A percentile compares a stretch with the other conserved stretches of the same genome.
These are phyloP conservation scores for Saturnia japonica DNA, from an alignment of 2,888 invertebrate species.

Conservation along the genomic window DNA sequence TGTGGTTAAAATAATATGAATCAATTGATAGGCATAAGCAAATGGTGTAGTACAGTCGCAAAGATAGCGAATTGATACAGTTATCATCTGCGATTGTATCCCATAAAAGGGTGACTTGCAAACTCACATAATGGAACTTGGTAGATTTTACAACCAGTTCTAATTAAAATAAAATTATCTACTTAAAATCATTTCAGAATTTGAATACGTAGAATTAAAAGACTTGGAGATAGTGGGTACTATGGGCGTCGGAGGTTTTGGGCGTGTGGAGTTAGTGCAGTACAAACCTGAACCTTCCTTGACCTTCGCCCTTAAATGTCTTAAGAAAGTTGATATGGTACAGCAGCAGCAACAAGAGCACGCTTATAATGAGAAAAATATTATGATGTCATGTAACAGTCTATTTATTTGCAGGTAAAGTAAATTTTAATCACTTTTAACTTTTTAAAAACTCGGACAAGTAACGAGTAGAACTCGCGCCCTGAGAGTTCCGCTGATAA, in stretches of 20 bases:
- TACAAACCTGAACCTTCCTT: constrained; percentile 79
- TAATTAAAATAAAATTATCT: constrained; percentile 7
- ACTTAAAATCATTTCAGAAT: constrained; percentile 65
- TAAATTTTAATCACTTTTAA: background rate
- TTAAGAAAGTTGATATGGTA: constrained; percentile 94
- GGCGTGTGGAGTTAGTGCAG: constrained; percentile 90
- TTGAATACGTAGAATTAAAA: constrained; percentile 86
- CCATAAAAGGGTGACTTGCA: too few relatives aligned
- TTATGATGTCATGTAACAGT: constrained; percentile 90
- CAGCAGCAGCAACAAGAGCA: constrained; percentile 95
- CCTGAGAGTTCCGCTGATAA: too few relatives aligned
- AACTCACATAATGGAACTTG: background rate
- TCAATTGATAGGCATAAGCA: too few relatives aligned
- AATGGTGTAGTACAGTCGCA: too few relatives aligned
- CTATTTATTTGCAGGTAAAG: constrained; percentile 89
- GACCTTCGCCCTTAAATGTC: constrained; percentile 92
- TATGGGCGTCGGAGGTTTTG: constrained; percentile 96
- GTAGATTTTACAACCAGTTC: too few relatives aligned
- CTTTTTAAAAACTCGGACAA: too few relatives aligned
- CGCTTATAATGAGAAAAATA: constrained; percentile 92
- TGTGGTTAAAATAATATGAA: too few relatives aligned
- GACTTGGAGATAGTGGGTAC: constrained; percentile 92
- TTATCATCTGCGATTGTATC: too few relatives aligned
- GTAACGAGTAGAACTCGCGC: too few relatives aligned
- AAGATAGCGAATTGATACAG: too few relatives aligned